Evolutionary conservation across 2,113 vertebrate species (phyloP).

Genomic region (Sporophila hypoxantha): DNA sequence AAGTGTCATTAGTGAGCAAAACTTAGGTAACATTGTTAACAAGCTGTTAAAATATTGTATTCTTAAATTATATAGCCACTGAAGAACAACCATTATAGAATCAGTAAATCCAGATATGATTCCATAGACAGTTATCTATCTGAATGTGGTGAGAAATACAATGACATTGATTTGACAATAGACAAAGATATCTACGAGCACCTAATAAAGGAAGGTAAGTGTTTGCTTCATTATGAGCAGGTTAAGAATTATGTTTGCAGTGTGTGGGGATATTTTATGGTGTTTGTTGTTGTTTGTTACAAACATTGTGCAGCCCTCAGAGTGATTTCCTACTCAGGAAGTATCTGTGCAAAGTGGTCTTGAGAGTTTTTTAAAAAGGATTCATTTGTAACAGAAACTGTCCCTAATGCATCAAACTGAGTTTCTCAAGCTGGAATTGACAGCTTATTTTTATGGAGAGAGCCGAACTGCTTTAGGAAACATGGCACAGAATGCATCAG

Average conservation of each 20-base stretch:
- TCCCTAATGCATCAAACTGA: background rate
- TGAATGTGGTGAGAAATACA: constrained; percentile 93
- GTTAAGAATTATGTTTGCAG: constrained; percentile 28
- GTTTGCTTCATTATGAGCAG: constrained; percentile 11
- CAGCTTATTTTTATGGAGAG: background rate
- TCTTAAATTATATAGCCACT: constrained; percentile 80
- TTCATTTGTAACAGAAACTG: background rate
- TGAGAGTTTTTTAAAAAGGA: background rate
- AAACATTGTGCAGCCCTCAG: background rate
- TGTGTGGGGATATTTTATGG: background rate
- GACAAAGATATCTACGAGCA: constrained; percentile 90
- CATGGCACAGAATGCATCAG: background rate
- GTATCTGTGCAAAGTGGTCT: background rate
- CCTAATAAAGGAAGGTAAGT: constrained; percentile 86
- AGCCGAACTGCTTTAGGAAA: background rate
- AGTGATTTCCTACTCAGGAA: background rate
- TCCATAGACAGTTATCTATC: constrained; percentile 98
- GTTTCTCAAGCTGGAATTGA: background rate
- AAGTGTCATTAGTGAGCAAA: constrained; percentile 49
- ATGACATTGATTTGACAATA: constrained; percentile 93
- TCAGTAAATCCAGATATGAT: constrained; percentile 96
- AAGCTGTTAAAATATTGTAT: constrained; percentile 62
- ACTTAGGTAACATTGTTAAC: constrained; percentile 48
- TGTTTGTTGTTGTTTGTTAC: background rate
- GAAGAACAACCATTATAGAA: constrained; percentile 90